Base-by-base conservation (phyloP, 2,797 vertebrate genomes). In the Dromococcyx pavoninus region DNA sequence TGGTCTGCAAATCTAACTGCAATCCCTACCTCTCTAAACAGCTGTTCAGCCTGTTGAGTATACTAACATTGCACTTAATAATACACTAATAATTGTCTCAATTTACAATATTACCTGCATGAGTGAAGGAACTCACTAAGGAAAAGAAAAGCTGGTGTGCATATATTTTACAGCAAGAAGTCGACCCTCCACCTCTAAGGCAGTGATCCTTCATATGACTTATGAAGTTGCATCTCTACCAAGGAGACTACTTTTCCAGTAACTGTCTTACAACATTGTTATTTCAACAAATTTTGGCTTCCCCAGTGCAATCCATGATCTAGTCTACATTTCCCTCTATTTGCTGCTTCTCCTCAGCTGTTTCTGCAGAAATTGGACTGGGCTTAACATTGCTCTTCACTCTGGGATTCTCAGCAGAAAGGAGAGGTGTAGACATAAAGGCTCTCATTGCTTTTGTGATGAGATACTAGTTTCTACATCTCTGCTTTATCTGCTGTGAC, bases 41-140 rank as follows among this genome's bases (percentile, higher is more conserved):
- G 67, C 64, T 92, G 48, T 46, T 88, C 65, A 89, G 73, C n/a
- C 85, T 93, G n/a, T 44, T 91, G 51, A 94, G 85, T 94, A 92
- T 65, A 86, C 18, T 46, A 66, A 74, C 65, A 64, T 3, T 64
- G 22, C 51, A 79, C 37, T 91, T 95, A 75, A 72, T 53, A 93
- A 66, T 22, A 86, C 37, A 78, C 58, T 80, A 86, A 79, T 90
- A 64, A 83, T 83, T 66, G 69, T 83, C 74, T 85, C 28, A 79
- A 90, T 70, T 81, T 89, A 94, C n/a, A 86, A 1, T 72, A 65
- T 74, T 56, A 87, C 69, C 72, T 62, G 81, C 37, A 54, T n/a
- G 39, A 88, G 82, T 53, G 50, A 94, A 91, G 33, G 61, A 85
- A 94, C 43, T 86, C 66, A 70, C 44, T n/a, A 74, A 88, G 28